These are phyloP conservation scores for Pangasius larnaudii DNA, from an alignment of 2,797 vertebrate genomes.

Conservation along the genomic window DNA sequence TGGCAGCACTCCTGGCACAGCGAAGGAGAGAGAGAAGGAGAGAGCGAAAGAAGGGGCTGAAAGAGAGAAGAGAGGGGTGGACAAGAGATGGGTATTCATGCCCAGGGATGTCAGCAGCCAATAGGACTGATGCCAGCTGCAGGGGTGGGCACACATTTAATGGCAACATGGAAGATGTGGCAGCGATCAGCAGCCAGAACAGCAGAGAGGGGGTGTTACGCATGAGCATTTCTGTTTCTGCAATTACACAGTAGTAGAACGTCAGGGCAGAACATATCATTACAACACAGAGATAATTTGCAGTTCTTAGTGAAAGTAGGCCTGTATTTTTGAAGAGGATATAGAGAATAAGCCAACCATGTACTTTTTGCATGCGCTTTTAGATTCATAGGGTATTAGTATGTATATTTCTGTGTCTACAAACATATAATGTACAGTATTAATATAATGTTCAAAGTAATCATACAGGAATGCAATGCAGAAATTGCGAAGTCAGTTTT, in stretches of 20 bases:
- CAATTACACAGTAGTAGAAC: slow-evolving; percentile 41
- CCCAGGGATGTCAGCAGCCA: slow-evolving; percentile 58
- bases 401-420: neutral
- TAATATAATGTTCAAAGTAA: neutral
- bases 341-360: neutral
- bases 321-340: neutral
- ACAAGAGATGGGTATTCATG: slow-evolving; percentile 22
- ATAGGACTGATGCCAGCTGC: slow-evolving; percentile 65
- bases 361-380: neutral
- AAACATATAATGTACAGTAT: neutral
- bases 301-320: slow-evolving; percentile 10
- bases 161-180: slow-evolving; percentile 40
- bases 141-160: slow-evolving; percentile 62
- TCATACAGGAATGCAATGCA: neutral
- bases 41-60: slow-evolving; percentile 15
- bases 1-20: slow-evolving; percentile 19
- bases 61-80: slow-evolving; percentile 36
- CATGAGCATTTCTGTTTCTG: slow-evolving; percentile 28
- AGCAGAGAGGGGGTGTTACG: slow-evolving; percentile 21
- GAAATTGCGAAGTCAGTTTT: neutral
- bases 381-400: neutral
- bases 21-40: neutral
- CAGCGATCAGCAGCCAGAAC: slow-evolving; percentile 34
- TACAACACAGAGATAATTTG: slow-evolving; percentile 26
- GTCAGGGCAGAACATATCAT: slow-evolving; percentile 19